phyloP scores from a whole-genome alignment of 2,797 vertebrate species.

The Sarcoramphus papa region DNA sequence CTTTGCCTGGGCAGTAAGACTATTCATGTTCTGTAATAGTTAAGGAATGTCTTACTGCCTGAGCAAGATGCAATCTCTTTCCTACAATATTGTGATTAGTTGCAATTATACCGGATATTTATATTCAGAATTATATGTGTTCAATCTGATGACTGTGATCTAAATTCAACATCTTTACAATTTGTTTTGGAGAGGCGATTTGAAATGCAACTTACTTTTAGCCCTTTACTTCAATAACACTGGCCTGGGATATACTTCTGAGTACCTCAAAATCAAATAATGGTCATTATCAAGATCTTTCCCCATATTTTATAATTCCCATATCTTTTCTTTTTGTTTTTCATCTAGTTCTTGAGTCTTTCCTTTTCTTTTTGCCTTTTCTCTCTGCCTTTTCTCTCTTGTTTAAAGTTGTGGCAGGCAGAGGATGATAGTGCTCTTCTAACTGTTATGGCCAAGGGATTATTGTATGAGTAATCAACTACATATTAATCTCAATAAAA shows the following conservation, averaged over 20 bases:
- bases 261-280: background rate
- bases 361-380: background rate
- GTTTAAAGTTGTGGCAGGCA: background rate
- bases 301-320: background rate
- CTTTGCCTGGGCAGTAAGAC: background rate
- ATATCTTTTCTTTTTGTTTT: background rate
- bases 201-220: background rate
- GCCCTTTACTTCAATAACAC: background rate
- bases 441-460: background rate
- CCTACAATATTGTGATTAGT: background rate
- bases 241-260: background rate
- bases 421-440: background rate
- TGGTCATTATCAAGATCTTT: background rate
- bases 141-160: background rate
- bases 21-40: background rate
- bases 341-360: background rate
- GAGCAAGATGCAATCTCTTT: background rate
- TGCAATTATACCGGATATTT: background rate
- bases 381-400: background rate
- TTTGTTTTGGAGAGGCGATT: background rate
- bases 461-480: background rate
- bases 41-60: background rate
- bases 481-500: background rate
- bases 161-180: background rate
- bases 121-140: background rate